Base-by-base conservation (phyloP, 37 sponge, comb jelly and placozoan genomes). In the Agelas oroides region DNA sequence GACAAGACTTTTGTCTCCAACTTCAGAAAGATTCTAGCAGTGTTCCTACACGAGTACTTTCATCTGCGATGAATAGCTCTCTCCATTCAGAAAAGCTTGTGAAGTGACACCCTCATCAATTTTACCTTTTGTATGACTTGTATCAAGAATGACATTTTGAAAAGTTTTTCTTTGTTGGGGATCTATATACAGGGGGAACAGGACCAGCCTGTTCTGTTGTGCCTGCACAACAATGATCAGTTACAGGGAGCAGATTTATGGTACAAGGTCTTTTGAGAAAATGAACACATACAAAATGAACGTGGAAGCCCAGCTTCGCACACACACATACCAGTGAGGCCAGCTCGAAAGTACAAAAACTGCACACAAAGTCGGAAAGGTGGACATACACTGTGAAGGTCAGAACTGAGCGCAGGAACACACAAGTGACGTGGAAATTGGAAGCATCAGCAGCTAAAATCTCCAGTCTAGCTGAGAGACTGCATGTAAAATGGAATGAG, bases 41-140 rank as follows among this genome's bases (percentile, higher is more conserved):
- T 95, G 52, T 97, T 95, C 60, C 74, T 97, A 23, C 83, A 86
- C 65, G 96, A 95, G 56, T 95, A 92, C 52, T 96, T 96, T 72
- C 79, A 91, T 34, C 80, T 97, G 28, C 77, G 57, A 6, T 81
- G 41, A 46, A 46, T 46, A 8, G 6, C 46, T 8, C 3, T 46
- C 46, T 46, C 46, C 46, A 46, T 46, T 46, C 46, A 57, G 28
- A 1, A 16, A 0, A 28, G 25, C 21, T 1, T n/a, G 28, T 8
- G 36, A 2, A 28, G 34, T 55, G 38, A 6, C 37, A n/a, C n/a
- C n/a, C n/a, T n/a, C n/a, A n/a, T n/a, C n/a, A n/a, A n/a, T n/a
- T n/a, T n/a, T n/a, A n/a, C n/a, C n/a, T n/a, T n/a, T n/a, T n/a
- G n/a, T n/a, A n/a, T n/a, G n/a, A n/a, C n/a, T n/a, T n/a, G n/a